A percentile compares a stretch with the other conserved stretches of the same genome.
Evolutionary conservation across 2,113 vertebrate genomes (phyloP).

Genomic region (Halichoerus grypus): DNA sequence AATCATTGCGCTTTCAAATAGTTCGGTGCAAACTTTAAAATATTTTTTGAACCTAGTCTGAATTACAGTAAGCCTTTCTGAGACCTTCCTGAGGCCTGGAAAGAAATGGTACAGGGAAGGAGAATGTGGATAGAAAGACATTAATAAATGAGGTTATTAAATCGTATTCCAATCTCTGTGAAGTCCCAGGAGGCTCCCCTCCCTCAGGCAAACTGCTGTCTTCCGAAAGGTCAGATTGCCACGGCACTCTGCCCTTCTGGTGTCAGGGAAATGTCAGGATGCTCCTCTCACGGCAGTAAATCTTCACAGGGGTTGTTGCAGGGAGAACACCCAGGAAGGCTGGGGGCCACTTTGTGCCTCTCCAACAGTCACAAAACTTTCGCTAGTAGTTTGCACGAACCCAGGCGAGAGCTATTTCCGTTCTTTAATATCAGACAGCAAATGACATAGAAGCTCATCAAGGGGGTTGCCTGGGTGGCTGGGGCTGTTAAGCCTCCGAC

Average conservation of each 20-base stretch:
- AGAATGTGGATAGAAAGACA: not conserved
- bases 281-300: not conserved
- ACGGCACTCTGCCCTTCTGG: not conserved
- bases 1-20: not conserved
- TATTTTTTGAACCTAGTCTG: not conserved
- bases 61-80: constrained; percentile 9
- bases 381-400: not conserved
- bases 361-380: not conserved
- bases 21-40: constrained; percentile 9
- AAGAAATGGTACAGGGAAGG: not conserved
- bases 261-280: constrained; percentile 24
- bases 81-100: not conserved
- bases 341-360: not conserved
- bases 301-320: not conserved
- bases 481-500: not conserved
- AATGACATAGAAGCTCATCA: not conserved
- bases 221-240: not conserved
- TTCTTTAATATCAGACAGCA: not conserved
- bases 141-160: not conserved
- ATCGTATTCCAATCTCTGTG: not conserved
- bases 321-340: not conserved
- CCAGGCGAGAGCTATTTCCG: not conserved
- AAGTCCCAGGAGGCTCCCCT: not conserved
- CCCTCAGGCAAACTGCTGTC: not conserved
- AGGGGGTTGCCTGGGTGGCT: not conserved